Percentiles rank a stretch among this genome's conserved stretches.
phyloP scores from a whole-genome alignment of 1,140 invertebrate genomes.

The Tribolium madens region DNA sequence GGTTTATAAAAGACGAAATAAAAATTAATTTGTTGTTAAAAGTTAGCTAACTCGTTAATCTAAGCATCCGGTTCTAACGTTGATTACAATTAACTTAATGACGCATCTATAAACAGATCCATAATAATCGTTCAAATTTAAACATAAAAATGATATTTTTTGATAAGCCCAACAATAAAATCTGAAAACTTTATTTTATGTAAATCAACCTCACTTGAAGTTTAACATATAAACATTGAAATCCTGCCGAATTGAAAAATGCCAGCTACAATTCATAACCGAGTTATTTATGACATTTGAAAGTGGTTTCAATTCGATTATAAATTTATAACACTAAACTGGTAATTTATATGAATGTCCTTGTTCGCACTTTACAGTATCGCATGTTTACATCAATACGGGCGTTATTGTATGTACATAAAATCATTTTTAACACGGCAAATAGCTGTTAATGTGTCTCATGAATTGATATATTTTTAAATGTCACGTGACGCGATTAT shows the following conservation, averaged over 20 bases:
- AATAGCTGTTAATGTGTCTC: slow-evolving; percentile 40
- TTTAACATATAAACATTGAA: background rate
- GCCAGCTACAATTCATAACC: background rate
- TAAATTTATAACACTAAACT: slow-evolving; percentile 48
- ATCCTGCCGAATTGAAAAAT: background rate
- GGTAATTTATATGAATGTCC: slow-evolving; percentile 53
- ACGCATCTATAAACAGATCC: too few relatives aligned
- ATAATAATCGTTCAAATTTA: too few relatives aligned
- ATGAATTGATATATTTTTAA: slow-evolving; percentile 32
- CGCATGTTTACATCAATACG: slow-evolving; percentile 50
- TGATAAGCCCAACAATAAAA: too few relatives aligned
- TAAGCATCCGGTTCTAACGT: too few relatives aligned
- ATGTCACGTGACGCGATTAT: slow-evolving; percentile 15
- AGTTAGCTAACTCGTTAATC: too few relatives aligned
- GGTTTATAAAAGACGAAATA: too few relatives aligned
- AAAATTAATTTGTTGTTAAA: too few relatives aligned
- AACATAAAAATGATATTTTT: too few relatives aligned
- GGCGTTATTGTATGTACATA: slow-evolving; percentile 45
- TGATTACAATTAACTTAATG: too few relatives aligned
- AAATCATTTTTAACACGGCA: slow-evolving; percentile 46
- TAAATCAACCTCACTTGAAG: too few relatives aligned
- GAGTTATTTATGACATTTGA: slow-evolving; percentile 40
- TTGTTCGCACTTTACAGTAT: slow-evolving; percentile 50
- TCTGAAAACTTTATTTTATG: too few relatives aligned
- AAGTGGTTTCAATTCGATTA: slow-evolving; percentile 46